Conservation (phyloP, 2,888 invertebrate genomes). For the Tetranychus truncatus region DNA sequence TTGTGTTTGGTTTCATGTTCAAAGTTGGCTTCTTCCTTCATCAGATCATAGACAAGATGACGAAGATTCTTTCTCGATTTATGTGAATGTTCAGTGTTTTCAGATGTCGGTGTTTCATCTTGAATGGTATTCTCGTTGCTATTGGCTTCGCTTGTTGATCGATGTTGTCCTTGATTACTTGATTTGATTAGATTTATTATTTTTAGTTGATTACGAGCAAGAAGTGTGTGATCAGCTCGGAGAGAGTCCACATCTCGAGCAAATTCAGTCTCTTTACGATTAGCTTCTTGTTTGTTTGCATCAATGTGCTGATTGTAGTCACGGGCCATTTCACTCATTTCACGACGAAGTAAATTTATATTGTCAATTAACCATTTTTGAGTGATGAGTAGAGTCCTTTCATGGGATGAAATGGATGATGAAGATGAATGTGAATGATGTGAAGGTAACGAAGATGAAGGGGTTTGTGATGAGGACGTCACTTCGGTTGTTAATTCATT, state of each 20-base stretch:
- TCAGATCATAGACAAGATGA: neutral
- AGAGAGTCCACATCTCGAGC: conserved; percentile 17
- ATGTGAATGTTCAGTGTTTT: neutral
- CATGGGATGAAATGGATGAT: neutral
- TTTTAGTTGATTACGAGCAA: conserved; percentile 19
- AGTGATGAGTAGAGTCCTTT: conserved; percentile 19
- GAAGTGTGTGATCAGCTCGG: conserved; percentile 20
- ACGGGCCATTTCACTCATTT: conserved; percentile 20
- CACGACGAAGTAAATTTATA: conserved; percentile 19
- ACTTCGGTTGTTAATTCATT: neutral
- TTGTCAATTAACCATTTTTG: conserved; percentile 23
- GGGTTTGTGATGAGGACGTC: neutral
- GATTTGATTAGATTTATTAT: conserved; percentile 21
- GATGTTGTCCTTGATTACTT: neutral
- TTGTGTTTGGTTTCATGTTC: conserved; percentile 18
- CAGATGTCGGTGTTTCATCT: neutral
- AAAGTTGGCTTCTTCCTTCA: conserved; percentile 13
- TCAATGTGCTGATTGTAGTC: conserved; percentile 15
- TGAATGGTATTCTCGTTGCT: neutral
- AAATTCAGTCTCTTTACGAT: conserved; percentile 16
- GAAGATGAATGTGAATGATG: neutral
- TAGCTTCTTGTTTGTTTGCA: conserved; percentile 7
- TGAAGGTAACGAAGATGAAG: neutral
- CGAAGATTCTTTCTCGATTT: neutral
- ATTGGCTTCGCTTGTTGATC: neutral